These are phyloP conservation scores for Megaleporinus macrocephalus DNA, from an alignment of 2,113 vertebrate genomes.

Conservation along the genomic window DNA sequence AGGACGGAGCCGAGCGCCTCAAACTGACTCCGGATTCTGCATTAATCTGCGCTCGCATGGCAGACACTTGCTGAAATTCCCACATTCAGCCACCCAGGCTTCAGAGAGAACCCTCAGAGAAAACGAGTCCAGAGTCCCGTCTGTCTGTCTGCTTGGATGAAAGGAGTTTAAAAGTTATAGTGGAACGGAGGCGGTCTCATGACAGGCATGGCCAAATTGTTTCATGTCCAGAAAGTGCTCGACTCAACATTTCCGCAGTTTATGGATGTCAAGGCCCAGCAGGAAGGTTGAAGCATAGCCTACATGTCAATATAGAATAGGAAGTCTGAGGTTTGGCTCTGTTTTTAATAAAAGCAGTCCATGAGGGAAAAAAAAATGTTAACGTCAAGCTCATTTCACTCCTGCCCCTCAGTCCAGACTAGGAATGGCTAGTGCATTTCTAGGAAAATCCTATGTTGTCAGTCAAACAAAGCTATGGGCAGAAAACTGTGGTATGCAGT, in stretches of 20 bases:
- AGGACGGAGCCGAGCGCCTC: constrained; percentile 21
- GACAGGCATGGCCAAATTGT: constrained; percentile 5
- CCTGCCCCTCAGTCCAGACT: background rate
- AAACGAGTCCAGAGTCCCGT: background rate
- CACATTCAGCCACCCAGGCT: background rate
- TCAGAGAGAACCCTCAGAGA: constrained; percentile 6
- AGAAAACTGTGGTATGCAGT: background rate
- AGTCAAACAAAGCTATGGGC: background rate
- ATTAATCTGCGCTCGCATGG: constrained; percentile 24
- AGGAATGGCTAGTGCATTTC: constrained; percentile 24
- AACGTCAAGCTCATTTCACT: constrained; percentile 17
- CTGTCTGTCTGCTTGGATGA: constrained; percentile 12
- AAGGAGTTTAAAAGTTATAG: constrained; percentile 32
- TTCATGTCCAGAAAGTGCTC: background rate
- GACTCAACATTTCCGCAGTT: background rate
- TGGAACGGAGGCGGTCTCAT: background rate
- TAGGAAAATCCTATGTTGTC: constrained; percentile 19
- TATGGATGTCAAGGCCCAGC: background rate
- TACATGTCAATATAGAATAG: background rate
- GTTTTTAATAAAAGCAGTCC: constrained; percentile 12
- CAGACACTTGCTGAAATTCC: constrained; percentile 18
- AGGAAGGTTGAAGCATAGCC: background rate
- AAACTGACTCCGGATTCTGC: constrained; percentile 1
- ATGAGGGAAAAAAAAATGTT: background rate
- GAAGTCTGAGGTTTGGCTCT: background rate